phyloP scores from a whole-genome alignment of 2,797 vertebrate genomes.

The Jordanella pulchra region DNA sequence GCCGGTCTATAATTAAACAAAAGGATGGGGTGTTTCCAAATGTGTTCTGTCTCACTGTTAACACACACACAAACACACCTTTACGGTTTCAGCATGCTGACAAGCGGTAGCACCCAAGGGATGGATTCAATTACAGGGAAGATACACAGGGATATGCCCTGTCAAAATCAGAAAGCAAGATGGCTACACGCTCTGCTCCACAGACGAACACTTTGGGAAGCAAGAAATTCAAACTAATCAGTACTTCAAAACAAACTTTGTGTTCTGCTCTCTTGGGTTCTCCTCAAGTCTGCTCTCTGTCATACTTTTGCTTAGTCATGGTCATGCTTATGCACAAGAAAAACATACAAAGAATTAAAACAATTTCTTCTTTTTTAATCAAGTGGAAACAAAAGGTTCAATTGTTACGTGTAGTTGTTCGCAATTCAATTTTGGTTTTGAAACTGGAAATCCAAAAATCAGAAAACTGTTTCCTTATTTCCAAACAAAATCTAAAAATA shows the following conservation, averaged over 20 bases:
- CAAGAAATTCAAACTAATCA: conserved; percentile 70
- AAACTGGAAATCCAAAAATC: too few relatives aligned
- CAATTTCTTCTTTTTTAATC: conserved; percentile 49
- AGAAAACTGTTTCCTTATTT: too few relatives aligned
- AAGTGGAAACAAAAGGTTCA: conserved; percentile 36
- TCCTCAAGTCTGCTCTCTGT: conserved; percentile 15
- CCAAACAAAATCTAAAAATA: too few relatives aligned
- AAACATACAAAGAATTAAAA: conserved; percentile 10
- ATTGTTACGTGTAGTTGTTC: too few relatives aligned
- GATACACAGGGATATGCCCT: conserved; percentile 66
- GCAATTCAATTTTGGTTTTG: too few relatives aligned
- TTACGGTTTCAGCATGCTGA: conserved; percentile 69
- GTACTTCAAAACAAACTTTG: conserved; percentile 59
- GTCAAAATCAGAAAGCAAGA: conserved; percentile 60
- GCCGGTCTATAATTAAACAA: conserved; percentile 69
- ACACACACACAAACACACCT: conserved; percentile 48
- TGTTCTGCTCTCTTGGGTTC: conserved; percentile 54
- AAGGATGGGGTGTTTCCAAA: conserved; percentile 31
- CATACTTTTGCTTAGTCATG: neutral
- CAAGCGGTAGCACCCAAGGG: conserved; percentile 63
- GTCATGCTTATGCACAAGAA: neutral
- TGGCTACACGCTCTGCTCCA: conserved; percentile 1
- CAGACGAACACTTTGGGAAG: conserved; percentile 26
- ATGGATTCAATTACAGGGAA: conserved; percentile 71
- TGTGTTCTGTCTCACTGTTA: conserved; percentile 17